Evolutionary conservation across 2,888 invertebrate species (phyloP), one percentile per base, ranked within the genome.

Genomic region (Ormyrus nitidulus): DNA sequence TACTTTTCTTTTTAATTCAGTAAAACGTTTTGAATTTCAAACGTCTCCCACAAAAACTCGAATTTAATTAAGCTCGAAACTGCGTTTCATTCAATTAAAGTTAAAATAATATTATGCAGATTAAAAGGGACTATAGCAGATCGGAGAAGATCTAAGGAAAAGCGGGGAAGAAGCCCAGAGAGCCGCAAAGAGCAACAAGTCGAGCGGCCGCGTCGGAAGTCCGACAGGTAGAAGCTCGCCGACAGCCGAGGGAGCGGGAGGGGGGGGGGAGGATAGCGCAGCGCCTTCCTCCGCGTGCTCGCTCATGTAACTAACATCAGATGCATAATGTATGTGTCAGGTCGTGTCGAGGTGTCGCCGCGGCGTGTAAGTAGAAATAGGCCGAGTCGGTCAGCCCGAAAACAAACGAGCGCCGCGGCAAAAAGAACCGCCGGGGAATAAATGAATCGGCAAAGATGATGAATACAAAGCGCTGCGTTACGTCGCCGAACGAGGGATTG

Each of bases 281-380:
- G 85, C 85, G 85, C 85, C 85, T 86, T 83, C 85, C 85, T 86
- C 83, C 49, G 65, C 53, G 4, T n/a, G 34, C 59, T 54, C 68
- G 81, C 88, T 89, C 89, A 87, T 89, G 89, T 84, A 87, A 89
- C 87, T 88, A 89, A 88, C 89, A 89, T 89, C 85, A 87, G 89
- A 90, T 90, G 89, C 88, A 89, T 90, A 87, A 90, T 90, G 86
- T 86, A 89, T 89, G 83, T 83, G 69, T 56, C 56, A 49, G 46
- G 2, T 13, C 83, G 82, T 81, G 73, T 83, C 81, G 83, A 88
- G 87, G 87, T 88, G 88, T 88, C 87, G 86, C 82, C 73, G 76
- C 10, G 56, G 34, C 10, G 59, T 59, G 48, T 13, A 59, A 79
- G 78, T 79, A 54, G 78, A 79, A 79, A 61, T 54, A 79, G 73